These are phyloP conservation scores for Stercorarius parasiticus DNA, from an alignment of 2,113 vertebrate species.

Conservation along the genomic window DNA sequence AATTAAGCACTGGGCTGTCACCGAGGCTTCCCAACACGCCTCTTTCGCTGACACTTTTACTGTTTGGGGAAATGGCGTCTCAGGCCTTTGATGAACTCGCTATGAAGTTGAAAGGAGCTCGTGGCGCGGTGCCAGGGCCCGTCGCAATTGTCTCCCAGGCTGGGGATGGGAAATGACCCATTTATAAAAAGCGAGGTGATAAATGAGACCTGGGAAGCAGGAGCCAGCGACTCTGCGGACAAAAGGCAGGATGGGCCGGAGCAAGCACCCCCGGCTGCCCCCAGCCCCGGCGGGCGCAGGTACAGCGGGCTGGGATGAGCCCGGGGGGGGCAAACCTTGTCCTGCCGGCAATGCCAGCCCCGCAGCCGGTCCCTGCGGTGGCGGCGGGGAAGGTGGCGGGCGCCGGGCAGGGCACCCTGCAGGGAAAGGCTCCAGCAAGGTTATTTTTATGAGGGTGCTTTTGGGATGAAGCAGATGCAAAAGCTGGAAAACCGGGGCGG, in stretches of 20 bases:
- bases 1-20: slow-evolving; percentile 66
- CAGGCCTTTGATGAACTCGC: slow-evolving; percentile 56
- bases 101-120: slow-evolving; percentile 46
- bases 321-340: background rate
- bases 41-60: slow-evolving; percentile 68
- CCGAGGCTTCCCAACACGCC: slow-evolving; percentile 45
- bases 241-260: slow-evolving; percentile 7
- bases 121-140: background rate
- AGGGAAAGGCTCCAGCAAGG: background rate
- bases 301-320: background rate
- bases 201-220: slow-evolving; percentile 43
- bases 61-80: slow-evolving; percentile 65
- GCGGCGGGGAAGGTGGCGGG: background rate
- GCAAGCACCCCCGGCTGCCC: background rate
- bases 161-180: slow-evolving; percentile 55
- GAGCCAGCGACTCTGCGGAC: background rate
- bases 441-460: background rate
- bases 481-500: background rate
- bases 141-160: background rate
- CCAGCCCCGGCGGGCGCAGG: fast-evolving
- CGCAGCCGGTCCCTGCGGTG: fast-evolving
- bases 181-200: slow-evolving; percentile 39
- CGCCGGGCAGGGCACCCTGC: background rate
- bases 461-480: background rate
- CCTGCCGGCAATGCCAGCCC: background rate